phyloP scores from a whole-genome alignment of 1,140 invertebrate species.

The Magallana ariakensis region DNA sequence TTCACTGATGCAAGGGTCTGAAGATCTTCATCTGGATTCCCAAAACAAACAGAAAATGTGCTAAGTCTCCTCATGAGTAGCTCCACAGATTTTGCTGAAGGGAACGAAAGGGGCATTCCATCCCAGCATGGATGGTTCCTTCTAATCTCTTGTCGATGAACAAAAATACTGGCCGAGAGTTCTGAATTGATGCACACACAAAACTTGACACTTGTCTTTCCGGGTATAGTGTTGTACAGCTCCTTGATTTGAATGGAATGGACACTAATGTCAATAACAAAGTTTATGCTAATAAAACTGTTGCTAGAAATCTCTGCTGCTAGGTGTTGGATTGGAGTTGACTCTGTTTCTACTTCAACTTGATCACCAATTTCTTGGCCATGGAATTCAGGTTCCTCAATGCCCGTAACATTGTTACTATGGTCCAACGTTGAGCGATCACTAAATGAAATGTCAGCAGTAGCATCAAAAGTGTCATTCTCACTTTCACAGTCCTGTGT shows the following conservation, averaged over 20 bases:
- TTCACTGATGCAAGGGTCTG: not conserved
- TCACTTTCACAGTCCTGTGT: no score
- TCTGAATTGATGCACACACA: not conserved
- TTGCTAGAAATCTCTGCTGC: no score
- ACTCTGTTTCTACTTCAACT: no score
- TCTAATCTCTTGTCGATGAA: slow-evolving; percentile 29
- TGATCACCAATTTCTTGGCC: no score
- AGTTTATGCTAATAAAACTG: no score
- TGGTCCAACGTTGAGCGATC: no score
- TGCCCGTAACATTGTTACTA: no score
- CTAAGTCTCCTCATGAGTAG: not conserved
- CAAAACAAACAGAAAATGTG: slow-evolving; percentile 43
- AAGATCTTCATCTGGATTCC: slow-evolving; percentile 34
- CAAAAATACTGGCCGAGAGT: not conserved
- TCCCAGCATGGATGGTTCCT: not conserved
- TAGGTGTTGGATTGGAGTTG: no score
- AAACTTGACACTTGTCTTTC: not conserved
- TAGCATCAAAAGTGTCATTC: no score
- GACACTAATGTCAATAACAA: not conserved
- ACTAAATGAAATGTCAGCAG: no score
- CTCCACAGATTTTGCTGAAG: not conserved
- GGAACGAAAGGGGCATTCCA: not conserved
- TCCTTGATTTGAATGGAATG: not conserved
- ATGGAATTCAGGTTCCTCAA: no score
- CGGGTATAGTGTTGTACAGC: not conserved